Base-by-base conservation (phyloP, 2,797 vertebrate genomes). In the Meriones psammophilus region DNA sequence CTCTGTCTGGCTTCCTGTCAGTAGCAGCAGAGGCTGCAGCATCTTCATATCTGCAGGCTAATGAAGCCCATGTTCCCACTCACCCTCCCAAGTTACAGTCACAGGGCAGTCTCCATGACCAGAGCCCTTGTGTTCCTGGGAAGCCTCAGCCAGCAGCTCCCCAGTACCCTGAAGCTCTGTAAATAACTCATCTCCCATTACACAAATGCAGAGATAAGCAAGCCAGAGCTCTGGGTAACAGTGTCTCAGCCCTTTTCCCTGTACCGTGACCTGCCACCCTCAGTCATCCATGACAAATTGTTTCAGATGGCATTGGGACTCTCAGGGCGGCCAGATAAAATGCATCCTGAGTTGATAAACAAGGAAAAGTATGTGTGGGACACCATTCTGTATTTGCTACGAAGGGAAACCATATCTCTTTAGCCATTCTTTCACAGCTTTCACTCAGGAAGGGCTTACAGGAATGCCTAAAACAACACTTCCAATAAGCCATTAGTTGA, bases 391-490 rank as follows among this genome's bases (percentile, higher is more conserved):
- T 26, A 73, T 73, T 68, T 80, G 83, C 76, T 80, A 77, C 71
- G 84, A 42, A 39, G 18, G n/a, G 69, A 66, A 94, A 56, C 13
- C 2, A 7, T 46, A 62, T 8, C 33, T 36, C 62, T 62, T 88
- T 56, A 60, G 64, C 7, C n/a, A 18, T 89, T 90, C 56, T 93
- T 88, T 33, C 7, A 33, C 0, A 50, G 39, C 33, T 73, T 83
- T 94, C 24, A 30, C 36, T 71, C 64, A 58, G 81, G 7, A 94
- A 96, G 94, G 62, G 8, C 60, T 89, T 87, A 39, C 6, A 89
- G 90, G 91, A 88, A 84, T 28, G 93, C 13, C 50, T 2, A 58
- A 73, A 73, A 88, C 60, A 84, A 46, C 77, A 83, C 71, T 76
- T 24, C 33, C 73, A n/a, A 60, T 8, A 87, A 80, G 20, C 22